Percentiles rank a stretch among this genome's conserved stretches.
phyloP scores from a whole-genome alignment of 2,113 vertebrate species.

The Hemicordylus capensis region DNA sequence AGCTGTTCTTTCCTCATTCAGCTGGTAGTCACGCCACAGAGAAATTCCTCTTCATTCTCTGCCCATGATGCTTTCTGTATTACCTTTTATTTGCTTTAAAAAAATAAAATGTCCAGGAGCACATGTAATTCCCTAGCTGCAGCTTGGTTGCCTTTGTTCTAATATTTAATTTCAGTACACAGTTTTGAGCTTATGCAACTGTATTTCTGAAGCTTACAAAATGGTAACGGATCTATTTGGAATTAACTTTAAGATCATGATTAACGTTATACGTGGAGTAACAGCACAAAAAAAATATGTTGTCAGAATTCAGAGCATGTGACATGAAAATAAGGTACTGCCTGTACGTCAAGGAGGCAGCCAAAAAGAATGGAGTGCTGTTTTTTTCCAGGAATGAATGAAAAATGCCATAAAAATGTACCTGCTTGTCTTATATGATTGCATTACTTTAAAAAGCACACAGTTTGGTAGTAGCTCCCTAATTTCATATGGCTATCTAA shows the following conservation, averaged over 20 bases:
- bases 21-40: no score
- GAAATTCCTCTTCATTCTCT: background rate
- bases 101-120: background rate
- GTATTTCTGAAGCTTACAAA: background rate
- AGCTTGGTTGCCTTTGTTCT: background rate
- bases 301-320: background rate
- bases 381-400: slow-evolving; percentile 1
- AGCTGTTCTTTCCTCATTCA: no score
- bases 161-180: background rate
- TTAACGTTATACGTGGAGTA: background rate
- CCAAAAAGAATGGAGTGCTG: background rate
- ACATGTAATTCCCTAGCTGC: background rate
- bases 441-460: background rate
- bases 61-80: background rate
- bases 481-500: background rate
- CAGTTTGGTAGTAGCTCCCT: background rate
- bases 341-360: background rate
- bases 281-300: background rate
- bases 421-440: background rate
- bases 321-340: slow-evolving; percentile 1
- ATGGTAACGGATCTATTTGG: background rate
- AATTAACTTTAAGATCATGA: background rate
- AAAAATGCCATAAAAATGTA: background rate
- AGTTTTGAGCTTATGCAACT: background rate
- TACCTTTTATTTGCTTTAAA: no score